A percentile compares a stretch with the other conserved stretches of the same genome.
Conservation (phyloP, 1,140 invertebrate genomes). For the Apolygus lucorum region DNA sequence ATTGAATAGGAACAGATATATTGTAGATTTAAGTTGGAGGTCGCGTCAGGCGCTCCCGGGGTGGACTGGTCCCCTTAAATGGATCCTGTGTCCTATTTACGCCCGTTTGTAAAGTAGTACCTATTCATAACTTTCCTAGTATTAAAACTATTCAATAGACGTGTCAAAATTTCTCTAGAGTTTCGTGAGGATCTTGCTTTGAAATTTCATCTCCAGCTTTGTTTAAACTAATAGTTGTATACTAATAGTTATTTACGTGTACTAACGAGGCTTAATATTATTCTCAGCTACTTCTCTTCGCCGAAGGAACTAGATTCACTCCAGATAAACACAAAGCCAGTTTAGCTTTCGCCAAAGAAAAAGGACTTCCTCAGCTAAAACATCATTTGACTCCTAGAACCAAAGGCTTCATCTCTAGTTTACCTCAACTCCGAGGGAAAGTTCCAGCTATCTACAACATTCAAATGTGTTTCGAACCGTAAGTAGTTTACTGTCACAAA, state of each 20-base stretch:
- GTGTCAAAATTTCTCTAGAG: too few relatives aligned
- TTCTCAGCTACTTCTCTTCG: conserved; percentile 74
- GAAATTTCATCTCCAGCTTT: neutral
- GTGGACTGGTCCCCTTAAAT: too few relatives aligned
- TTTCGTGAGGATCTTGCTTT: too few relatives aligned
- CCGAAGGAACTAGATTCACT: conserved; percentile 91
- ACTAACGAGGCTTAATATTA: too few relatives aligned
- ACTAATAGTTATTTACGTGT: too few relatives aligned
- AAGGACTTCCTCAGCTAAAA: conserved; percentile 74
- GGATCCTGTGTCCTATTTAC: too few relatives aligned
- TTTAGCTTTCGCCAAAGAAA: conserved; percentile 75
- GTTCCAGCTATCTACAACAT: conserved; percentile 79
- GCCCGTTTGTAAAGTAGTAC: too few relatives aligned
- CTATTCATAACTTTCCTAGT: too few relatives aligned
- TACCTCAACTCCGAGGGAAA: conserved; percentile 61
- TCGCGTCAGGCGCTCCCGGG: too few relatives aligned
- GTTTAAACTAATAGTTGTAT: neutral
- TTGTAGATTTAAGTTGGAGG: too few relatives aligned
- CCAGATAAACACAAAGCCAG: conserved; percentile 77
- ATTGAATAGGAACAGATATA: too few relatives aligned
- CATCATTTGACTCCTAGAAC: conserved; percentile 88
- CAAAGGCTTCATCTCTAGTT: conserved; percentile 75
- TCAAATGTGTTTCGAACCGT: conserved; percentile 66
- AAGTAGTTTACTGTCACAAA: conserved; percentile 34
- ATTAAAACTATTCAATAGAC: too few relatives aligned